Base-by-base conservation (phyloP, 1,140 invertebrate genomes). In the Magallana ariakensis region DNA sequence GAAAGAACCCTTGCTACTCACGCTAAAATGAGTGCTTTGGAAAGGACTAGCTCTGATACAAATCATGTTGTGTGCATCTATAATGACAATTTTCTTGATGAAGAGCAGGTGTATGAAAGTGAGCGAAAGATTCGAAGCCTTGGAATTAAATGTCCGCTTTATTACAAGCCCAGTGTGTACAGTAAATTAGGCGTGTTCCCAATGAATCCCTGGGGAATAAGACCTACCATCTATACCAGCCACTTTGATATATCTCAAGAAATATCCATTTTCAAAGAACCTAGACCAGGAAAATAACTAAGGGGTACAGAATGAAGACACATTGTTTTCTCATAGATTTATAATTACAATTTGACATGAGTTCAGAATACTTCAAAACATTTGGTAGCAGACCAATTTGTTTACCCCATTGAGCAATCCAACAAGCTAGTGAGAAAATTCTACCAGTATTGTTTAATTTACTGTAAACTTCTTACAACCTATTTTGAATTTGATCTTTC, bases 151-250 rank as follows among this genome's bases (percentile, higher is more conserved):
- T 87, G 87, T 85, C 58, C 55, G 7, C 58, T 91, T 60, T 55
- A 54, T 13, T 91, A 91, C 85, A 90, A 91, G 81, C 90, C 90
- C 55, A 89, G 90, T 89, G 85, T 91, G 9, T 91, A 75, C 57
- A 91, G 87, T 9, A 2, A 90, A 54, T 85, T 87, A 57, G 87
- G 87, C 33, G 83, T 91, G 11, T 90, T 89, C 46, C 15, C 84
- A 9, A 82, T 85, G 4, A 91, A 91, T 81, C 62, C 75, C 22
- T 91, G 89, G 89, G 53, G 55, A n/a, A 9, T 91, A 6, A 13
- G 82, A 19, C 90, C 90, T 1, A 85, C 84, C 46, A 82, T 90
- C 9, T 90, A 87, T 56, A n/a, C 26, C 9, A 91, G 90, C 75
- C 55, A 87, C 19, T 91, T 87, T 87, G 86, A 91, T 80, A 26